Conservation (phyloP, 2,797 vertebrate genomes). For the Xyrichtys novacula region DNA sequence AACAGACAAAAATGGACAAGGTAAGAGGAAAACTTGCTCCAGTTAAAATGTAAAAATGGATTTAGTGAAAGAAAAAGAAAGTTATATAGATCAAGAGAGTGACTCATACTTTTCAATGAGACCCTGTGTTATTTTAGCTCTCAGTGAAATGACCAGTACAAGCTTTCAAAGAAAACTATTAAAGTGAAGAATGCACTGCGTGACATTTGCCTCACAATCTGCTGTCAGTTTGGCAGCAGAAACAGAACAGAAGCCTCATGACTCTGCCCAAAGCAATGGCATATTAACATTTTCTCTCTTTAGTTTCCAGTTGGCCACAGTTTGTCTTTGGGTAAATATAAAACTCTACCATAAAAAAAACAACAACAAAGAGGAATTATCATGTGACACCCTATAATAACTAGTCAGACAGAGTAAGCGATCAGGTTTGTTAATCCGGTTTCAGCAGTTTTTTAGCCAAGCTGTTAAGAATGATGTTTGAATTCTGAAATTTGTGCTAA, state of each 20-base stretch:
- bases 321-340: constrained; percentile 53
- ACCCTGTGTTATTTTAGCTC: constrained; percentile 4
- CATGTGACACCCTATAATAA: neutral
- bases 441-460: constrained; percentile 12
- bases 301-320: constrained; percentile 51
- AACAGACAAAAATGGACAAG: constrained; percentile 13
- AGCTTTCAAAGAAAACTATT: constrained; percentile 34
- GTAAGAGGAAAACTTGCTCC: neutral
- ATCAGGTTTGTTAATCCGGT: constrained; percentile 26
- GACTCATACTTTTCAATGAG: constrained; percentile 5
- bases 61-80: neutral
- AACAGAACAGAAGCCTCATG: constrained; percentile 55
- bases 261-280: constrained; percentile 55
- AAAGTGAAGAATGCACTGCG: constrained; percentile 42
- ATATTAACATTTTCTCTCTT: constrained; percentile 61
- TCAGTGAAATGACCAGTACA: constrained; percentile 13
- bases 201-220: constrained; percentile 64
- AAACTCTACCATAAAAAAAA: constrained; percentile 12
- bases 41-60: constrained; percentile 14
- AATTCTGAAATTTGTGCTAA: constrained; percentile 10
- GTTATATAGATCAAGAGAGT: neutral
- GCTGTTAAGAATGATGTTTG: constrained; percentile 22
- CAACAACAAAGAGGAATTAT: constrained; percentile 1
- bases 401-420: constrained; percentile 11
- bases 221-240: constrained; percentile 59